Evolutionary conservation across 2,888 invertebrate genomes (phyloP).

Genomic region (Petrolisthes manimaculis): DNA sequence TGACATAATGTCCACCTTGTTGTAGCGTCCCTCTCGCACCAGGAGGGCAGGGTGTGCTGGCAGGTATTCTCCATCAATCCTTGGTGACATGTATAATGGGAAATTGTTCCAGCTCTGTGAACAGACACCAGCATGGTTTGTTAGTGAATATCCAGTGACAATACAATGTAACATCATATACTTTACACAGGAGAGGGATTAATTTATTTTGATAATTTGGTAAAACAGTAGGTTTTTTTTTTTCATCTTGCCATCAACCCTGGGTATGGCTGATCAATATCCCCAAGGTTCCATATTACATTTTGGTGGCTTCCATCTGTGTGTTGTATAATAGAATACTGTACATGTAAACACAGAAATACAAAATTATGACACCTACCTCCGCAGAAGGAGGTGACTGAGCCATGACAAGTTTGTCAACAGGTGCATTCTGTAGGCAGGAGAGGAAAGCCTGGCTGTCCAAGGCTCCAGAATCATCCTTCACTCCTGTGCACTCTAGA

Average conservation of each 20-base stretch:
- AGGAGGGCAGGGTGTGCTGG: constrained; percentile 25
- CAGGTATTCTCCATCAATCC: constrained; percentile 19
- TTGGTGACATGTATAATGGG: background rate
- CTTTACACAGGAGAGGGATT: too few species aligned
- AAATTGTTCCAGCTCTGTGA: background rate
- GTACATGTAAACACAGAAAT: too few species aligned
- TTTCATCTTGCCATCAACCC: too few species aligned
- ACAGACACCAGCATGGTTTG: background rate
- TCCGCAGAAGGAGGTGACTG: background rate
- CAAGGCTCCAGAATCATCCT: background rate
- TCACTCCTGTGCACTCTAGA: constrained; percentile 18
- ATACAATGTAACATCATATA: too few species aligned
- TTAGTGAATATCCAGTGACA: background rate
- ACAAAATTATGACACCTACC: too few species aligned
- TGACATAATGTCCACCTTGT: constrained; percentile 31
- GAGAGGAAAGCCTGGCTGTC: background rate
- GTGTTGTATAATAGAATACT: too few species aligned
- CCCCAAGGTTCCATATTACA: too few species aligned
- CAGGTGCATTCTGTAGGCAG: constrained; percentile 2
- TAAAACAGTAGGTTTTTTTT: too few species aligned
- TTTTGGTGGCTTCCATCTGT: too few species aligned
- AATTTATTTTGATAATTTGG: too few species aligned
- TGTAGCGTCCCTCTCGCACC: constrained; percentile 1
- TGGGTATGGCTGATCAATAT: too few species aligned
- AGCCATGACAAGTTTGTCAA: background rate